phyloP scores from a whole-genome alignment of 2,888 invertebrate genomes.

The Cephalotes varians region DNA sequence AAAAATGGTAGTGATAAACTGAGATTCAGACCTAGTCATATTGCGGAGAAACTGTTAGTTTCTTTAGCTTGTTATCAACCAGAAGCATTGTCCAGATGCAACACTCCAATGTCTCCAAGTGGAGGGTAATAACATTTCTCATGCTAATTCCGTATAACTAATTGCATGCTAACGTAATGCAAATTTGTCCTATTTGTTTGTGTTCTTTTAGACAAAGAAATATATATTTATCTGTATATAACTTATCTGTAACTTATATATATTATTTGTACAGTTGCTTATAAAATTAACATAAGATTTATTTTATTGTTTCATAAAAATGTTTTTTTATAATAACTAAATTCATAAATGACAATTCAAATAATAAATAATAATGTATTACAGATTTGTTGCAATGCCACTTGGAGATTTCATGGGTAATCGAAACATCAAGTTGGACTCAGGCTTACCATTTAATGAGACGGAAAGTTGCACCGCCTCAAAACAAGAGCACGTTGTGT shows the following conservation, averaged over 20 bases:
- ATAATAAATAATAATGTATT: slow-evolving; percentile 34
- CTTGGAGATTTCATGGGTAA: slow-evolving; percentile 82
- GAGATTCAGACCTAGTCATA: slow-evolving; percentile 90
- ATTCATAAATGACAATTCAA: background rate
- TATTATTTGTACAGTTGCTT: slow-evolving; percentile 76
- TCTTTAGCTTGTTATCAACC: slow-evolving; percentile 95
- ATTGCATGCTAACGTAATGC: slow-evolving; percentile 28
- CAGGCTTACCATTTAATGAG: slow-evolving; percentile 91
- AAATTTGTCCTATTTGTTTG: background rate
- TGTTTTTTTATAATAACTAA: background rate
- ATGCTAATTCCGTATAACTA: background rate
- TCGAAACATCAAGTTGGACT: slow-evolving; percentile 82
- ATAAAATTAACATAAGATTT: slow-evolving; percentile 66
- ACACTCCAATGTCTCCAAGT: slow-evolving; percentile 93
- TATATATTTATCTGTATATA: background rate
- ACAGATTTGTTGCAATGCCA: slow-evolving; percentile 77
- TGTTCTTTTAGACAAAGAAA: background rate
- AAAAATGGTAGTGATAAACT: slow-evolving; percentile 88
- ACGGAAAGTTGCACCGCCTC: slow-evolving; percentile 95
- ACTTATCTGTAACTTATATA: background rate
- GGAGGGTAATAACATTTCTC: slow-evolving; percentile 85
- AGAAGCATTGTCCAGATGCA: slow-evolving; percentile 94
- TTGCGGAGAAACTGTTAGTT: slow-evolving; percentile 92
- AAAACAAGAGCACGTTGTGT: slow-evolving; percentile 95
- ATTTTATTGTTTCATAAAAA: slow-evolving; percentile 4